phyloP scores from a whole-genome alignment of 2,888 invertebrate species.

The Volucella inanis region DNA sequence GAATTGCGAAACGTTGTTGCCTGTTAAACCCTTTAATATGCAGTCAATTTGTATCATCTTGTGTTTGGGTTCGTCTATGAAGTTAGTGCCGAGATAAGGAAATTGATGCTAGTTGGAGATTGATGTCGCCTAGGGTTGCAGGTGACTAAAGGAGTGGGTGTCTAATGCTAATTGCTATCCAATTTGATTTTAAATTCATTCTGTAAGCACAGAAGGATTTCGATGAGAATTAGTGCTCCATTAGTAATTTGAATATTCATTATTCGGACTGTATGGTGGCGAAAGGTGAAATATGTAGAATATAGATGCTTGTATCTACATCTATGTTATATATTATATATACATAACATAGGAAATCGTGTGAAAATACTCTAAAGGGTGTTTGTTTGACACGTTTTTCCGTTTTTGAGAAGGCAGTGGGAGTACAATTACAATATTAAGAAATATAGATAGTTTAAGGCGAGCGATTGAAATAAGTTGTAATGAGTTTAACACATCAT shows the following conservation, averaged over 20 bases:
- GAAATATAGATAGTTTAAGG: no score
- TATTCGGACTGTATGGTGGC: neutral
- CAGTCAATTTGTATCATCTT: slow-evolving; percentile 50
- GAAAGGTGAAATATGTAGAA: no score
- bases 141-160: neutral
- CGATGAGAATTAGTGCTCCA: slow-evolving; percentile 20
- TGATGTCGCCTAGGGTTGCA: slow-evolving; percentile 3
- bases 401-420: no score
- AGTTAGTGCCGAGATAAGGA: neutral
- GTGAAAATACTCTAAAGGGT: no score
- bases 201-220: slow-evolving; percentile 5
- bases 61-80: neutral
- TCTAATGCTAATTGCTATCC: neutral
- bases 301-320: no score
- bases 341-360: no score
- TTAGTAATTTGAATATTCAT: slow-evolving; percentile 46
- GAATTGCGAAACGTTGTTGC: slow-evolving; percentile 7
- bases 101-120: slow-evolving; percentile 4
- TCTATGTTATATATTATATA: no score
- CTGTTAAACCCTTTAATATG: slow-evolving; percentile 55
- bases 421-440: no score
- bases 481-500: no score
- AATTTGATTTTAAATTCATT: slow-evolving; percentile 5
- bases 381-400: no score
- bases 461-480: no score